Conservation (phyloP, 2,113 vertebrate genomes). For the Pampusana beccarii region DNA sequence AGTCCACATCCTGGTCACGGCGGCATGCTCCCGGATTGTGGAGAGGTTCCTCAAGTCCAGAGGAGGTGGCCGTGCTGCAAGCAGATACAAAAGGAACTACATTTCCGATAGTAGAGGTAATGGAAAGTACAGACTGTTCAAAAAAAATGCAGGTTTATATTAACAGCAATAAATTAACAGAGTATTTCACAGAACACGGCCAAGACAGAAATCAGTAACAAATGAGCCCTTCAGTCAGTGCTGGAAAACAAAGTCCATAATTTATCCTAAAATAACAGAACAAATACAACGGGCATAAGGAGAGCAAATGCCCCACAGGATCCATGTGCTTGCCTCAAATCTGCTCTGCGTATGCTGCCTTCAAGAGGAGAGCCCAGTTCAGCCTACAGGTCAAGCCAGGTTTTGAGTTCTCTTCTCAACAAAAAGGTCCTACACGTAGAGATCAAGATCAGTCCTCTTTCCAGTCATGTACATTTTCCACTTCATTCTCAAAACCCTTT, state of each 20-base stretch:
- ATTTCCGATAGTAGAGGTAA: not conserved
- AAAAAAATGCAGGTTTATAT: not conserved
- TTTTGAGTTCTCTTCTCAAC: not conserved
- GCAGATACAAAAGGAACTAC: not conserved
- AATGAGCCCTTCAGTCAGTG: not conserved
- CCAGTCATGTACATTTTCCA: not conserved
- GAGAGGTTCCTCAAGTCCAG: constrained; percentile 91
- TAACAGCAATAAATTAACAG: not conserved
- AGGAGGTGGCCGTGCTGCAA: constrained; percentile 88
- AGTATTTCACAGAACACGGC: not conserved
- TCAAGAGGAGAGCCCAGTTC: not conserved
- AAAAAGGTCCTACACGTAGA: rapidly evolving
- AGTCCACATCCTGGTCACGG: constrained; percentile 83
- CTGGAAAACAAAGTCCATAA: not conserved
- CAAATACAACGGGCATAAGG: not conserved
- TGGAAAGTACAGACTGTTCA: not conserved
- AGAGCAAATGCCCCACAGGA: not conserved
- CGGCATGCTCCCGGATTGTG: constrained; percentile 88
- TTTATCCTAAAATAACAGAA: not conserved
- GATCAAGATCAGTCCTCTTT: not conserved
- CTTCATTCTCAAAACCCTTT: not conserved
- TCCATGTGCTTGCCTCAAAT: not conserved
- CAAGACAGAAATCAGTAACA: not conserved
- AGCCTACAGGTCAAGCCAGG: not conserved
- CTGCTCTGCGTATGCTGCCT: not conserved